These are phyloP conservation scores for Meandrina meandrites DNA, from an alignment of 92 coral and sea anemone genomes.

Conservation along the genomic window DNA sequence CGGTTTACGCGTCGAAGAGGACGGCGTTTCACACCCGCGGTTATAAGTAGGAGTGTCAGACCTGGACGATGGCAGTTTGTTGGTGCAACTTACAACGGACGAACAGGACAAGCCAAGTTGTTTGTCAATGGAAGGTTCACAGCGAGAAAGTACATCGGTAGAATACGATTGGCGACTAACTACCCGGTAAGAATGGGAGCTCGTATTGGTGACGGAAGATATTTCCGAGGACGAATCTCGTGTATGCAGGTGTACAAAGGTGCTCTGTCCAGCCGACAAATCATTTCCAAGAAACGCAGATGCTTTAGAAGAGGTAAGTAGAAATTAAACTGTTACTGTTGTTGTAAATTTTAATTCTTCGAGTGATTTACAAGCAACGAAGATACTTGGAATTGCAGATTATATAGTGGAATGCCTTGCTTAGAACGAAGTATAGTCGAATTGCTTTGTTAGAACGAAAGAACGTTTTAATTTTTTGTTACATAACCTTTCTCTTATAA, in stretches of 20 bases:
- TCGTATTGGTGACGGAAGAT: constrained; percentile 53
- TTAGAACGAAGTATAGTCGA: no score
- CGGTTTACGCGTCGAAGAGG: constrained; percentile 50
- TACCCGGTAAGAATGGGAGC: constrained; percentile 65
- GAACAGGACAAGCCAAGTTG: constrained; percentile 50
- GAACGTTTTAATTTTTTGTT: no score
- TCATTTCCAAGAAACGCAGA: constrained; percentile 36
- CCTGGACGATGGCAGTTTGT: constrained; percentile 61
- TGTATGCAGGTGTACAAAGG: constrained; percentile 63
- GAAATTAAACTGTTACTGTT: not conserved
- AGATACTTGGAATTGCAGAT: no score
- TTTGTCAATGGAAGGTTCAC: constrained; percentile 51
- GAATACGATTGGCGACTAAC: constrained; percentile 51
- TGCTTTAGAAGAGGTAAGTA: constrained; percentile 57
- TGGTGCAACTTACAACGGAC: constrained; percentile 55
- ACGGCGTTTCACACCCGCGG: constrained; percentile 27
- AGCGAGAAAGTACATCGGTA: constrained; percentile 43
- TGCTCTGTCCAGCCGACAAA: constrained; percentile 37
- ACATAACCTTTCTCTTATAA: no score
- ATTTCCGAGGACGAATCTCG: constrained; percentile 64
- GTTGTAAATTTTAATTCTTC: no score
- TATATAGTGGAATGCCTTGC: no score
- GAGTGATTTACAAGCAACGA: no score
- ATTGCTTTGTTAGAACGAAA: no score
- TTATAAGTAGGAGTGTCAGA: constrained; percentile 24